Base-by-base conservation (phyloP, 2,113 vertebrate genomes). In the Falco punctatus region DNA sequence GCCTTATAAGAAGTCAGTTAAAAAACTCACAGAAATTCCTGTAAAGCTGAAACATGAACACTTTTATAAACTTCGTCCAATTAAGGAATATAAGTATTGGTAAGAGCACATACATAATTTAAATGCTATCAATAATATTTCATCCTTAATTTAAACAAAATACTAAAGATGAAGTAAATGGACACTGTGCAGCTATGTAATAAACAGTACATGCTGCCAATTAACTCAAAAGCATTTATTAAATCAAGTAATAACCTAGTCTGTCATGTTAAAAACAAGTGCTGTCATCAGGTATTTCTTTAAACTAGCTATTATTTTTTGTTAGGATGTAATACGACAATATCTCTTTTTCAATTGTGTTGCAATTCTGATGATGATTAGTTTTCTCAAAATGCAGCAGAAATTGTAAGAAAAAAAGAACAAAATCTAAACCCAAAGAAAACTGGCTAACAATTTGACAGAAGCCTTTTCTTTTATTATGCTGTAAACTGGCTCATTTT, bases 151-250 rank as follows among this genome's bases (percentile, higher is more conserved):
- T 86, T 46, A 79, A 87, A 87, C 7, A 84, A 92, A 91, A 82
- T 52, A 33, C 12, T 46, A 32, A 78, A 42, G 15, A 59, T 40
- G 9, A 89, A 85, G 30, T 58, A 57, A 79, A 70, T 5, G 21
- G 48, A 73, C 22, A 38, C 17, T 19, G 4, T 58, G 19, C 22
- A 79, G 51, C 46, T 78, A 32, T 33, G 8, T 55, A 61, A 78
- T 20, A 28, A 69, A 78, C 33, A 82, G 15, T 35, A 80, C 64
- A 89, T 12, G 44, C 27, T 57, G 23, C 17, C 49, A 64, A 54
- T 81, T 71, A 85, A 94, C 61, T 86, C 79, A 35, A 72, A 7
- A 74, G 33, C 69, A 86, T 94, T 81, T 92, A 94, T 92, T 91
- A 96, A 64, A 89, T 71, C 46, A 93, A 89, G 38, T 17, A 71